A percentile compares a stretch with the other conserved stretches of the same genome.
Conservation (phyloP, 2,888 invertebrate genomes). For the Rapana venosa region DNA sequence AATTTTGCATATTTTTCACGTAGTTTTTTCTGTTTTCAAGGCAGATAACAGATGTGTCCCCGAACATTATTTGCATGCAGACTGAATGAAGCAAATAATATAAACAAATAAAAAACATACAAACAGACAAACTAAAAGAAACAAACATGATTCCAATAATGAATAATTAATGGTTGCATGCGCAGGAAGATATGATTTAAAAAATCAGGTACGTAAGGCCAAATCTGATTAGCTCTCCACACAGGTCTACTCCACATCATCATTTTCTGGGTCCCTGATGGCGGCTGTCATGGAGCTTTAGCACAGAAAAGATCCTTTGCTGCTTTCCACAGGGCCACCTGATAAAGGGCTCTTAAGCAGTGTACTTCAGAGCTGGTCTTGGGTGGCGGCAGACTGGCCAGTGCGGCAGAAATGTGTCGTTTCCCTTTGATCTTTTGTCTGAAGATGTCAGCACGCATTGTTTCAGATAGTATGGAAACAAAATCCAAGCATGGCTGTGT, state of each 20-base stretch:
- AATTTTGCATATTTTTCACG: not conserved
- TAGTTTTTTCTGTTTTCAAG: too few species aligned
- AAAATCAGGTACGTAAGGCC: not conserved
- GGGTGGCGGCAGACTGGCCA: not conserved
- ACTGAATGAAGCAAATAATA: not conserved
- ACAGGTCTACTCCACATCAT: not conserved
- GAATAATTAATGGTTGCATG: not conserved
- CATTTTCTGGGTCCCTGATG: not conserved
- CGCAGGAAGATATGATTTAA: not conserved
- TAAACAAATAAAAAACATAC: not conserved
- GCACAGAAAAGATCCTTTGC: too few species aligned
- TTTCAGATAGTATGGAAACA: not conserved
- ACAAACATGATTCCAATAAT: not conserved
- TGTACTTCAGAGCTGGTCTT: not conserved
- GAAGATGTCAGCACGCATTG: constrained; percentile 11
- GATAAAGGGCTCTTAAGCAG: not conserved
- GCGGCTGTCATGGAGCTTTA: not conserved
- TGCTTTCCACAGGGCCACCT: constrained; percentile 4
- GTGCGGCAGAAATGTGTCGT: not conserved
- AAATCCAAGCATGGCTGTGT: not conserved
- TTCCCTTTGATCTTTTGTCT: not conserved
- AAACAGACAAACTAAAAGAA: not conserved
- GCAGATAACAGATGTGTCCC: not conserved
- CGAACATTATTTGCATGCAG: not conserved
- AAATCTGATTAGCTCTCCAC: not conserved